Evolutionary conservation across 2,797 vertebrate species (phyloP).

Genomic region (Kryptolebias ocellatus): DNA sequence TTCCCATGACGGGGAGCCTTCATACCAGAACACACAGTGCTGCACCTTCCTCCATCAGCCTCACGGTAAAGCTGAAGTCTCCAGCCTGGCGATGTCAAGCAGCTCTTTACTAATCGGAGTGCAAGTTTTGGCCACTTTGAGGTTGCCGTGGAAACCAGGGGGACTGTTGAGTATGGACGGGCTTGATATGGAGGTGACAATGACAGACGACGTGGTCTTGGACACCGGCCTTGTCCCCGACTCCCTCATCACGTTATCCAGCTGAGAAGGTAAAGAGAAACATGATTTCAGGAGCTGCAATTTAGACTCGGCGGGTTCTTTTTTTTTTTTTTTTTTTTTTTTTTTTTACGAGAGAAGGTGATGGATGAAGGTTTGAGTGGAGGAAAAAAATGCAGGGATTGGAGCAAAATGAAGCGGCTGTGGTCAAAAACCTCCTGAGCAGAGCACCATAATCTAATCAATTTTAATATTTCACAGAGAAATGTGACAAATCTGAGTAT

Average conservation of each 20-base stretch:
- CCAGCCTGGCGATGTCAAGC: conserved; percentile 53
- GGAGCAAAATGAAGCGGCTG: no score
- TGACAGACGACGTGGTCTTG: conserved; percentile 71
- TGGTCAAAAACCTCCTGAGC: not conserved
- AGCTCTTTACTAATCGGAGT: conserved; percentile 55
- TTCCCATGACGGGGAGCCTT: conserved; percentile 11
- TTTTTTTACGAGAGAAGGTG: not conserved
- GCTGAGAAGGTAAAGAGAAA: conserved; percentile 58
- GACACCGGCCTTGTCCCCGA: conserved; percentile 47
- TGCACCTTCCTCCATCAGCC: conserved; percentile 7
- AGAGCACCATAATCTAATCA: not conserved
- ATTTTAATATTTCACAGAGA: no score
- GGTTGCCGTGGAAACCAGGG: conserved; percentile 62
- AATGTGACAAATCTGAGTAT: no score
- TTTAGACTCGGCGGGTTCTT: not conserved
- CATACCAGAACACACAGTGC: conserved; percentile 5
- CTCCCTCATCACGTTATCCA: conserved; percentile 55
- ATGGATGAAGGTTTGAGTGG: not conserved
- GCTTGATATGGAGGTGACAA: conserved; percentile 82
- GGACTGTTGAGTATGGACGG: conserved; percentile 68
- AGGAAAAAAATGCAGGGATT: not conserved
- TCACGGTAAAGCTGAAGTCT: conserved; percentile 54
- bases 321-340: no score
- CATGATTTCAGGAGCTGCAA: conserved; percentile 12
- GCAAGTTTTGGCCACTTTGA: conserved; percentile 56